phyloP scores from a whole-genome alignment of 2,888 invertebrate genomes.

The Drosophila crucigera region DNA sequence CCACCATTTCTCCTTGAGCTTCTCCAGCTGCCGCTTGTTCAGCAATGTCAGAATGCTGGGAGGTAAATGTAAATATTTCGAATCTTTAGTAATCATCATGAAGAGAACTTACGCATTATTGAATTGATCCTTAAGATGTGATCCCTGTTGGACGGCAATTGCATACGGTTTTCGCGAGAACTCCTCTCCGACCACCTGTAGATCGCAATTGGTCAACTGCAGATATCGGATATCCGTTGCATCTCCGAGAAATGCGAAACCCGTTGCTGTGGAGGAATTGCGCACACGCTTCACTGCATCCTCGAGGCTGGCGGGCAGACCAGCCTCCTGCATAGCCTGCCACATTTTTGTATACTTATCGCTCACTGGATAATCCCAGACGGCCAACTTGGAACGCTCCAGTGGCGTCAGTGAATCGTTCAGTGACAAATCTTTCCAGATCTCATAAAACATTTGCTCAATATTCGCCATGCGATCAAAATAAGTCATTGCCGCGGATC shows the following conservation, averaged over 20 bases:
- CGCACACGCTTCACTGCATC: slow-evolving; percentile 92
- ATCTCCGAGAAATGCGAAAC: slow-evolving; percentile 97
- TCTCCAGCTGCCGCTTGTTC: slow-evolving; percentile 96
- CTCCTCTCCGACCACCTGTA: slow-evolving; percentile 97
- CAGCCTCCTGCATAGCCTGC: slow-evolving; percentile 96
- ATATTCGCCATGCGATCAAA: slow-evolving; percentile 98
- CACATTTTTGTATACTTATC: slow-evolving; percentile 99
- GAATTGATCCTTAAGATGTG: slow-evolving; percentile 96
- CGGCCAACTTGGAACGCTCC: slow-evolving; percentile 96
- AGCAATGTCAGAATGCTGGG: slow-evolving; percentile 94
- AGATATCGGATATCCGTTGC: slow-evolving; percentile 93
- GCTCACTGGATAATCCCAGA: slow-evolving; percentile 99
- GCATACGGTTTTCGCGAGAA: slow-evolving; percentile 99
- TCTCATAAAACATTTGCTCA: slow-evolving; percentile 97
- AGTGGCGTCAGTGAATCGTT: slow-evolving; percentile 96
- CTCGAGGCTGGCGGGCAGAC: slow-evolving; percentile 91
- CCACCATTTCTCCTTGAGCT: slow-evolving; percentile 99
- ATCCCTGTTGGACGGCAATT: slow-evolving; percentile 98
- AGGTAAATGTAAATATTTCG: background rate
- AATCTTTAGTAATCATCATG: background rate
- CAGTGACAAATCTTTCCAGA: slow-evolving; percentile 99
- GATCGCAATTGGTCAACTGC: slow-evolving; percentile 87
- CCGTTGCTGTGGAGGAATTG: slow-evolving; percentile 90
- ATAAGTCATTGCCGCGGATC: slow-evolving; percentile 96
- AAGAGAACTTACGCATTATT: slow-evolving; percentile 93